Evolutionary conservation across 1,140 invertebrate species (phyloP), one percentile per base, ranked within the genome.

Genomic region (Aricia agestis): DNA sequence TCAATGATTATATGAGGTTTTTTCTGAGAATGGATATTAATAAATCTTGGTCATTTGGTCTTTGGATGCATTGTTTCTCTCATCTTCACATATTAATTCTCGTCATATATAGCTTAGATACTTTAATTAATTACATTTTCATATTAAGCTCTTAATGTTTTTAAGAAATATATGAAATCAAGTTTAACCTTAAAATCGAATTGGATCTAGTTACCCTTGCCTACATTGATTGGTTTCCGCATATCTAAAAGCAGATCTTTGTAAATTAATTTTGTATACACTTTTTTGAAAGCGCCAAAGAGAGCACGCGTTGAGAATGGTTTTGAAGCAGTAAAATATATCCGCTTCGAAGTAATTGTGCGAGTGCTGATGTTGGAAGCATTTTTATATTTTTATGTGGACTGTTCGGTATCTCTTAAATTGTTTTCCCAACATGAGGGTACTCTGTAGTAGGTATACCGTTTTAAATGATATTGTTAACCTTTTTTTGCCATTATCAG

Each of bases 281-380:
- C 58, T 78, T 81, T 77, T 81, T 79, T 66, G 42, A 72, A 78
- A 75, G 61, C 69, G 58, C 72, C 67, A 78, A 78, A 78, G 76
- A 77, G 66, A 72, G 19, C 41, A 72, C 52, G 67, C 58, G 58
- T 66, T 69, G 67, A 73, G 72, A 79, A 73, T 76, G 78, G 57
- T 78, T 81, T 78, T 74, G 70, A 72, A 77, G 75, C 76, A 77
- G 77, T 78, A 77, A 82, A 83, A 77, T 75, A 74, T 78, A 72
- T 19, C 59, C 72, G 72, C 67, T 71, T 76, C 70, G 73, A 77
- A 76, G 71, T 78, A 82, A 82, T 81, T 82, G 77, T 77, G 76
- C 71, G 69, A 79, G 75, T 73, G 78, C 74, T 79, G 75, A 77
- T 70, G 74, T 71, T 73, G 72, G 69, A 71, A 74, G 74, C 72